Base-by-base conservation (phyloP, 1,140 invertebrate species). In the Psix sp. region DNA sequence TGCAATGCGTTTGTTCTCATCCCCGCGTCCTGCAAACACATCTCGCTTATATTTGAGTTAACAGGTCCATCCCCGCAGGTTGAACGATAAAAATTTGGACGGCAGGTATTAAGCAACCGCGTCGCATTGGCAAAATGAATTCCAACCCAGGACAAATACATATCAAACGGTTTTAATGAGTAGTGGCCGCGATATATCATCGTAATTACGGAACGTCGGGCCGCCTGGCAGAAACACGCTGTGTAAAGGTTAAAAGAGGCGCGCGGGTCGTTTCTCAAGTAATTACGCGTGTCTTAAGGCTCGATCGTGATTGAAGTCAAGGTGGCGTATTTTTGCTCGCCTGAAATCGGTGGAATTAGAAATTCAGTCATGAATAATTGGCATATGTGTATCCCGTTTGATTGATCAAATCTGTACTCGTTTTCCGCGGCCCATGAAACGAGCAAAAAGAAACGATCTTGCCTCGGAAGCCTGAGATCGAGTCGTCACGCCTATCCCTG, bases 111-210 rank as follows among this genome's bases (percentile, higher is more conserved):
- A 48, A 24, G 56, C 14, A 10, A 7, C 16, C 35, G 31, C 20
- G 31, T 11, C 31, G 45, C 51, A 38, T 57, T 57, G 43, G 67
- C 80, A 77, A 80, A 80, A 78, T 77, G 70, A 77, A 80, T 21
- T 16, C 72, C 81, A 11, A 14, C 73, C 63, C 76, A 80, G 68
- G 82, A 83, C 80, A 82, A 84, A 83, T 83, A 82, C 77, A 82
- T 80, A 83, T 84, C 81, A 79, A 83, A 84, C 80, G 82, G 84
- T 84, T 84, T 84, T 83, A 84, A 84, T 84, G 83, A 84, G 81
- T 80, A 82, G 81, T 84, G 82, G 76, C 78, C 74, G 78, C 79
- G 68, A 83, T 84, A 79, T 81, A 74, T 82, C 81, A 84, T 80
- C 75, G 80, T 80, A 85, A 84, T 84, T 84, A 80, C 79, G 74